These are phyloP conservation scores for Condylura cristata DNA, from an alignment of 2,113 vertebrate species.

Conservation along the genomic window DNA sequence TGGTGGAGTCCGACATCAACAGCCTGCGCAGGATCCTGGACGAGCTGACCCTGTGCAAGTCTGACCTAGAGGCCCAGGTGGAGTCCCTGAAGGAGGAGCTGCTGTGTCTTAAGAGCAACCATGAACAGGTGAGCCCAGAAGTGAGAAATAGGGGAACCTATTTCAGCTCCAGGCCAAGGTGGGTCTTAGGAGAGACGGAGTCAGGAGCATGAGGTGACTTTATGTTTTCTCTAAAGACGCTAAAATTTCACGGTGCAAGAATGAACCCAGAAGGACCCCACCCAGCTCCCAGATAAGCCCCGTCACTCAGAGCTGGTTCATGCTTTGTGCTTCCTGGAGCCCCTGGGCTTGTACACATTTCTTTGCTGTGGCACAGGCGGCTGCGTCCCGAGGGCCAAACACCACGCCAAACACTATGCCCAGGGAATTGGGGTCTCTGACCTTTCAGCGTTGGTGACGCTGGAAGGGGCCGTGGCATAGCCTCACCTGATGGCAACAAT, in stretches of 20 bases:
- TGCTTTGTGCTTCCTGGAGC: neutral
- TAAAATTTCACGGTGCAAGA: neutral
- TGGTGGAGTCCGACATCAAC: slow-evolving; percentile 81
- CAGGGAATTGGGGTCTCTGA: too few relatives aligned
- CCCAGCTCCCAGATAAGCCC: neutral
- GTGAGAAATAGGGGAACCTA: neutral
- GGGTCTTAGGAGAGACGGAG: neutral
- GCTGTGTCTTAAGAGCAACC: slow-evolving; percentile 76
- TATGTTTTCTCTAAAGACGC: neutral
- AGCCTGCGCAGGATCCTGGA: slow-evolving; percentile 80
- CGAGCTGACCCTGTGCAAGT: slow-evolving; percentile 77
- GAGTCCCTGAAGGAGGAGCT: slow-evolving; percentile 79
- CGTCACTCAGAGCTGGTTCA: neutral
- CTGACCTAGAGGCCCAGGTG: slow-evolving; percentile 75
- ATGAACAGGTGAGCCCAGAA: slow-evolving; percentile 80
- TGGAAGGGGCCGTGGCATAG: neutral
- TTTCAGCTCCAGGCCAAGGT: neutral
- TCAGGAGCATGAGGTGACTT: neutral
- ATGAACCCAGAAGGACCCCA: neutral
- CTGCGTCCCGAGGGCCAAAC: too few relatives aligned
- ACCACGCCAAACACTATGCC: too few relatives aligned
- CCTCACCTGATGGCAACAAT: neutral
- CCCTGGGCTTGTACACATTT: neutral
- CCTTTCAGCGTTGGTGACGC: too few relatives aligned
- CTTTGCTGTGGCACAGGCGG: neutral